phyloP scores from a whole-genome alignment of 2,797 vertebrate species.

The Mastacembelus armatus region DNA sequence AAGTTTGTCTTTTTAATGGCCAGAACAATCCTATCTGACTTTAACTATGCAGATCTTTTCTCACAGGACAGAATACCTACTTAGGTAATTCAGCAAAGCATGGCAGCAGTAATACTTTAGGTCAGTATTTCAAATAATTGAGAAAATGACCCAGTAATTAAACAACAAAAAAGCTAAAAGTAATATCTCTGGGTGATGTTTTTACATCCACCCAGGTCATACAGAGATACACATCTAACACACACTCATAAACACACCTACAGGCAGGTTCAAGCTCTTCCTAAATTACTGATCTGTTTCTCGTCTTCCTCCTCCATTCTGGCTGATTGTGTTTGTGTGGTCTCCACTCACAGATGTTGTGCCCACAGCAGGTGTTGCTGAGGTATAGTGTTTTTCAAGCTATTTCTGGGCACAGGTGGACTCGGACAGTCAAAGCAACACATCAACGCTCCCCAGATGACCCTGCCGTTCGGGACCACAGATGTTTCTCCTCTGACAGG shows the following conservation, averaged over 20 bases:
- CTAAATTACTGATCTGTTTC: conserved; percentile 22
- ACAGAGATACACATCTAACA: not conserved
- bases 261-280: conserved; percentile 2
- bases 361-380: conserved; percentile 65
- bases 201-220: not conserved
- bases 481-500: conserved; percentile 52
- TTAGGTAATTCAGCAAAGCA: too few species aligned
- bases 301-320: not conserved
- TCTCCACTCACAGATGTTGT: conserved; percentile 41
- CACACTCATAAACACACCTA: not conserved
- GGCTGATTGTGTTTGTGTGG: conserved; percentile 25
- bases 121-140: not conserved
- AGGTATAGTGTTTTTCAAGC: conserved; percentile 59
- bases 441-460: conserved; percentile 51
- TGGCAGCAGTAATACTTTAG: not conserved
- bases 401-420: conserved; percentile 75
- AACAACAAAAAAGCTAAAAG: not conserved
- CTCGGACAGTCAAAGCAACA: conserved; percentile 59
- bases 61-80: too few species aligned
- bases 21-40: too few species aligned
- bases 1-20: not conserved
- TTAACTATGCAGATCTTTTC: too few species aligned
- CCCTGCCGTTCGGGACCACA: conserved; percentile 25
- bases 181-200: not conserved
- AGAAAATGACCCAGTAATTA: not conserved